A percentile compares a stretch with the other conserved stretches of the same genome.
These are phyloP conservation scores for Phymorhynchus buccinoides DNA, from an alignment of 1,140 invertebrate genomes.

Conservation along the genomic window DNA sequence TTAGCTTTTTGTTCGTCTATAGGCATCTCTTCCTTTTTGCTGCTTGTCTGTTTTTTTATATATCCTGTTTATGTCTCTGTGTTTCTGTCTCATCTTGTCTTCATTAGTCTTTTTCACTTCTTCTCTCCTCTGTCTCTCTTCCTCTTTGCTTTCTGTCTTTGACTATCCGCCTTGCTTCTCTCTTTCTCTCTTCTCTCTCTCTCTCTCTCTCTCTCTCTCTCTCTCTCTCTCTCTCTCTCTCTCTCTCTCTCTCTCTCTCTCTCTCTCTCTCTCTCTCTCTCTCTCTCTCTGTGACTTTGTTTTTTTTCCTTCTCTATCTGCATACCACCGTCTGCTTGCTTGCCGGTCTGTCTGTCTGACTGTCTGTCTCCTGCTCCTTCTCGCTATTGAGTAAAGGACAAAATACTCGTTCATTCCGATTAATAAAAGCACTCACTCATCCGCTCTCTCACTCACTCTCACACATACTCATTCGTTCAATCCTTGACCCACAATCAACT, in stretches of 20 bases:
- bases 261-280: background rate
- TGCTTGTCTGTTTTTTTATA: too few species aligned
- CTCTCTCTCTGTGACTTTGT: background rate
- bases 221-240: background rate
- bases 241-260: too few species aligned
- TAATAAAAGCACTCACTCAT: too few species aligned
- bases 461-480: too few species aligned
- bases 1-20: too few species aligned
- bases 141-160: background rate
- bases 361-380: too few species aligned
- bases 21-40: too few species aligned
- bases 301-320: background rate
- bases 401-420: background rate
- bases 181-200: background rate
- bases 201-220: background rate
- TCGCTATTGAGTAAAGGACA: background rate
- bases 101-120: too few species aligned
- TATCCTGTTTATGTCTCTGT: background rate
- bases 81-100: too few species aligned
- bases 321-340: background rate
- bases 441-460: too few species aligned
- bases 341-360: too few species aligned
- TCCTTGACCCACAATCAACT: too few species aligned
- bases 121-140: slow-evolving; percentile 9
- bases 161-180: background rate